Percentiles rank a stretch among this genome's conserved stretches.
Evolutionary conservation across 2,888 invertebrate genomes (phyloP).

Genomic region (Pocota personata): DNA sequence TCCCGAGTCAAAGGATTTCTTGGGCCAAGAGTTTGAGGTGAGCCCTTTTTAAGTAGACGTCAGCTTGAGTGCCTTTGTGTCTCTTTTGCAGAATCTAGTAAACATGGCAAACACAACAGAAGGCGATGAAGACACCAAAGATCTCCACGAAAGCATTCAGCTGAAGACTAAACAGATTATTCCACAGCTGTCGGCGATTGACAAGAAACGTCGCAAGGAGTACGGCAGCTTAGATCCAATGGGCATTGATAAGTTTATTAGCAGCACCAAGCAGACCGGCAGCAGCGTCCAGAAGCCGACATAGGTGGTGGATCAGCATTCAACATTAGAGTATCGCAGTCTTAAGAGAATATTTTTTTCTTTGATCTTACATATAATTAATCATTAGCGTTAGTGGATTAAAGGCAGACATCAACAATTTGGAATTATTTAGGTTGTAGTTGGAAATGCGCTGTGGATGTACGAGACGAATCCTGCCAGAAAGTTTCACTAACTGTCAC

Average conservation of each 20-base stretch:
- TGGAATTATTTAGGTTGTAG: no score
- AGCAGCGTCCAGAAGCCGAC: not conserved
- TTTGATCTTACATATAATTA: not conserved
- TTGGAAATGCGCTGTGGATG: no score
- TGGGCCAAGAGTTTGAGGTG: constrained; percentile 79
- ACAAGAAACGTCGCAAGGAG: constrained; percentile 54
- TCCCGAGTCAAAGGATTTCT: constrained; percentile 76
- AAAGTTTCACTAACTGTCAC: no score
- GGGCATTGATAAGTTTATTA: constrained; percentile 54
- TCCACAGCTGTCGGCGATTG: not conserved
- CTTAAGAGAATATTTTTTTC: constrained; percentile 1
- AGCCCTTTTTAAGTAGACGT: not conserved
- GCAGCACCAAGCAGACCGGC: constrained; percentile 1
- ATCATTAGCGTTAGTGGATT: not conserved
- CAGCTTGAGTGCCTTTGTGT: not conserved
- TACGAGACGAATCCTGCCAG: no score
- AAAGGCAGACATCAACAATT: not conserved
- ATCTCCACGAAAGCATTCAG: constrained; percentile 29
- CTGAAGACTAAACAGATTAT: constrained; percentile 30
- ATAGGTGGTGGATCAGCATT: not conserved
- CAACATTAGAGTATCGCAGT: no score
- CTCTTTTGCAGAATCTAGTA: constrained; percentile 46
- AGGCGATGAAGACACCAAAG: constrained; percentile 50
- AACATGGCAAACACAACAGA: constrained; percentile 49
- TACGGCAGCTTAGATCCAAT: constrained; percentile 60